Base-by-base conservation (phyloP, 2,888 invertebrate species). In the Apotomis turbidana region DNA sequence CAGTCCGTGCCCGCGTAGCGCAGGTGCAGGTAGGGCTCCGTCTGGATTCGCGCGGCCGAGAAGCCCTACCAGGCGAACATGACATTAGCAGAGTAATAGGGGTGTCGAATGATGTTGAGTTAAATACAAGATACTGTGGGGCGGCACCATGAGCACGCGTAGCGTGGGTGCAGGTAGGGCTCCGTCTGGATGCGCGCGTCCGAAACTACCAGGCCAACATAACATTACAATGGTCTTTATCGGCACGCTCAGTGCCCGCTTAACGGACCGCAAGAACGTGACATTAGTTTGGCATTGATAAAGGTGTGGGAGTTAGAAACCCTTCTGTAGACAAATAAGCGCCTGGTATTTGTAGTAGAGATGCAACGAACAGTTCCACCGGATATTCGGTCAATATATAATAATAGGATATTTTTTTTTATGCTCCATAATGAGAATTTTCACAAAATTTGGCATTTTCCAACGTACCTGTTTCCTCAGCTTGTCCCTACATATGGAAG, bases 111-210 rank as follows among this genome's bases (percentile, higher is more conserved):
- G 41, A 6, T 41, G 0, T 6, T 41, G 27, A 27, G 27, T 27
- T 27, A n/a, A n/a, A 27, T 27, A 27, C 27, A 27, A 27, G 27
- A 27, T 27, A 27, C 27, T 27, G 27, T 27, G 27, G 0, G 95
- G 93, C 0, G 94, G 85, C 78, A 98, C 97, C 99, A 99, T 99
- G 38, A 99, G 92, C 97, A 97, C 6, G 96, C 95, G 84, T 99
- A 99, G 3, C 99, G 95, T 83, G 99, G 90, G 88, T 99, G 98
- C 0, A 99, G 93, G 85, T 96, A 99, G 0, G 96, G 94, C 83
- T 99, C 97, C 8, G 96, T 91, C 4, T 90, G 86, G 77, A 99
- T 97, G 77, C 95, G 94, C 0, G 94, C 90, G 44, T 94, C 93
- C 0, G 87, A 77, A 82, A 98, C 93, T 98, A 95, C 3, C 63